These are phyloP conservation scores for Eupithecia dodoneata DNA, from an alignment of 2,888 invertebrate species.

Conservation along the genomic window DNA sequence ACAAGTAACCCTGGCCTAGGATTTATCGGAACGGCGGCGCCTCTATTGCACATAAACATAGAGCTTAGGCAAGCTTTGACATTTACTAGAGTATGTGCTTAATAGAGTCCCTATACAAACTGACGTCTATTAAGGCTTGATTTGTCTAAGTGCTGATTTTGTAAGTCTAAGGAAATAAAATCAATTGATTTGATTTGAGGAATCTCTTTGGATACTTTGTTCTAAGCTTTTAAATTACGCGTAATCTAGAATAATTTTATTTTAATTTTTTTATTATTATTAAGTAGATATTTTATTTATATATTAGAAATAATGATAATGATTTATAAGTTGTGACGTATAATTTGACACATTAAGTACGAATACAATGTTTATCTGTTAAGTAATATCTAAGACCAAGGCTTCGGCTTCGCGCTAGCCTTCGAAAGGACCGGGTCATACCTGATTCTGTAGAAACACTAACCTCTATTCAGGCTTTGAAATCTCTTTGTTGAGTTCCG, in stretches of 20 bases:
- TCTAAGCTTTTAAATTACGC: neutral
- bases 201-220: neutral
- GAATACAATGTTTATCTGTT: too few relatives aligned
- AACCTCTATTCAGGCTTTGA: neutral
- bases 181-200: neutral
- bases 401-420: neutral
- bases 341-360: too few relatives aligned
- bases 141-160: too few relatives aligned
- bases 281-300: too few relatives aligned
- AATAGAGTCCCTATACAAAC: neutral
- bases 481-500: neutral
- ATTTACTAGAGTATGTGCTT: too few relatives aligned
- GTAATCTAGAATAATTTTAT: too few relatives aligned
- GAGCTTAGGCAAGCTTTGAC: neutral
- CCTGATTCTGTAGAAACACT: neutral
- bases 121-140: neutral
- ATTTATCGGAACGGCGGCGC: neutral
- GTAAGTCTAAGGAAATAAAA: too few relatives aligned
- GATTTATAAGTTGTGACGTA: too few relatives aligned
- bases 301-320: too few relatives aligned
- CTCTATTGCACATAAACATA: conserved; percentile 18
- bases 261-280: too few relatives aligned
- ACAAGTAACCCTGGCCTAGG: neutral
- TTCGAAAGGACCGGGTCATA: neutral
- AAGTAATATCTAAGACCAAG: too few relatives aligned